These are phyloP conservation scores for Belonocnema kinseyi DNA, from an alignment of 1,140 invertebrate species.

Conservation along the genomic window DNA sequence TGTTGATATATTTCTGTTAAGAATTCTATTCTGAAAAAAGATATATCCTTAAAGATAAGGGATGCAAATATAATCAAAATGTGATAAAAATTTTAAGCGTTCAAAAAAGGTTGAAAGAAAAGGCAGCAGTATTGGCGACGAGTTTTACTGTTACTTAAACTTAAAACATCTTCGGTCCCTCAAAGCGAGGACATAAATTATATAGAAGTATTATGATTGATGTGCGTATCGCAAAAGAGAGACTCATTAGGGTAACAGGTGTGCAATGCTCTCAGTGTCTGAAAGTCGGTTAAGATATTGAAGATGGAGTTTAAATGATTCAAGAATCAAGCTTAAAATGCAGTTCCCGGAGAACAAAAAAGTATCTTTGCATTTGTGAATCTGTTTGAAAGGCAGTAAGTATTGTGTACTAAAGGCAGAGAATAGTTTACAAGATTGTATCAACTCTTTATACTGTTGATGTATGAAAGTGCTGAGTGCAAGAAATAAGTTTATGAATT, in stretches of 20 bases:
- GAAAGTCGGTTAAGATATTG: background rate
- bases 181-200: background rate
- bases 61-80: background rate
- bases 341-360: background rate
- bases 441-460: conserved; percentile 14
- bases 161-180: background rate
- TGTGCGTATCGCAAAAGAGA: background rate
- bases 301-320: background rate
- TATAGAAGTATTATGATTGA: background rate
- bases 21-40: no score
- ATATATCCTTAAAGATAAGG: background rate
- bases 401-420: background rate
- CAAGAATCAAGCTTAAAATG: background rate
- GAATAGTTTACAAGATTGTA: background rate
- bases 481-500: background rate
- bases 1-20: no score
- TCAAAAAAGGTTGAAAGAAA: background rate
- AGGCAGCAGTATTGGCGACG: conserved; percentile 1
- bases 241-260: conserved; percentile 10
- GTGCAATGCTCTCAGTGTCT: conserved; percentile 12
- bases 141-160: background rate
- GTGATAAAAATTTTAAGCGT: background rate
- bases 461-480: background rate
- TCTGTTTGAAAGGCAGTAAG: background rate
- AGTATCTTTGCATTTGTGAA: background rate